These are phyloP conservation scores for Bombus ignitus DNA, from an alignment of 1,140 invertebrate genomes.

Conservation along the genomic window DNA sequence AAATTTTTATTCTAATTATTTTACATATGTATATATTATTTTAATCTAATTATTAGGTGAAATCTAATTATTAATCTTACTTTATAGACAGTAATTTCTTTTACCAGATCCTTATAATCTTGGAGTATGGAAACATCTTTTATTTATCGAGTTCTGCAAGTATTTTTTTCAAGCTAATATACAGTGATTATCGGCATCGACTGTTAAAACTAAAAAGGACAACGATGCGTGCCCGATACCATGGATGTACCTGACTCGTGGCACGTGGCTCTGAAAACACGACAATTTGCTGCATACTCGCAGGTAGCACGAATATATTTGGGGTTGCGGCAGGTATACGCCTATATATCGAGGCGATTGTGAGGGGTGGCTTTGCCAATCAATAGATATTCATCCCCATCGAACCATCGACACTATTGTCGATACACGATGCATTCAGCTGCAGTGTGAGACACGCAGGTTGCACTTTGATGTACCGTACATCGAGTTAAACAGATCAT, in stretches of 20 bases:
- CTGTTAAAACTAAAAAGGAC: constrained; percentile 21
- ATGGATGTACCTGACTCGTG: constrained; percentile 73
- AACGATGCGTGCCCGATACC: constrained; percentile 53
- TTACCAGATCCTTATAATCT: neutral
- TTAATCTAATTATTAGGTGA: neutral
- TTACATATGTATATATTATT: neutral
- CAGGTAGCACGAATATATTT: constrained; percentile 71
- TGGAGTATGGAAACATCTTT: neutral
- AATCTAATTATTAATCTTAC: neutral
- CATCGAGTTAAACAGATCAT: constrained; percentile 41
- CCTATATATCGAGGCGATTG: constrained; percentile 67
- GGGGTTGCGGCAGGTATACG: constrained; percentile 74
- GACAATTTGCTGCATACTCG: constrained; percentile 74
- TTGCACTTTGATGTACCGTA: constrained; percentile 67
- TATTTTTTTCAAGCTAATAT: neutral
- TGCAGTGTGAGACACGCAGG: constrained; percentile 74
- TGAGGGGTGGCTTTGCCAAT: constrained; percentile 75
- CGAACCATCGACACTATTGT: constrained; percentile 74
- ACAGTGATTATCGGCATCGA: constrained; percentile 11
- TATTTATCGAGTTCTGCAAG: neutral
- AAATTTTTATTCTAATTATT: neutral
- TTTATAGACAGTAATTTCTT: too few relatives aligned
- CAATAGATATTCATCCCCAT: constrained; percentile 82
- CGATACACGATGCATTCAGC: constrained; percentile 77
- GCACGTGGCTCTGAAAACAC: constrained; percentile 76